These are phyloP conservation scores for Tipula unca DNA, from an alignment of 2,888 invertebrate species.

Conservation along the genomic window DNA sequence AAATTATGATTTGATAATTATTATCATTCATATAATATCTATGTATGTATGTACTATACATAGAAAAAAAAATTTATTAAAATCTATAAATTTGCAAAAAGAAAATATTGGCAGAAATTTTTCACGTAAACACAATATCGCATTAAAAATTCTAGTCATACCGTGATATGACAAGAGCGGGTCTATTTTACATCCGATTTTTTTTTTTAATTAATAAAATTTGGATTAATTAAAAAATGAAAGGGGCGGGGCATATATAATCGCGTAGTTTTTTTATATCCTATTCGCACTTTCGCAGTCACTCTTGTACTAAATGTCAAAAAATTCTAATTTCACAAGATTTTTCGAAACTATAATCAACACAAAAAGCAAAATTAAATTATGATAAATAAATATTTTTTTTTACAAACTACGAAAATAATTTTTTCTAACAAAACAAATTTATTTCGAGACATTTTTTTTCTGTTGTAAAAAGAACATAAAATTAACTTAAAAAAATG, in stretches of 20 bases:
- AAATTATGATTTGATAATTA: background rate
- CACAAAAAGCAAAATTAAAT: background rate
- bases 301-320: background rate
- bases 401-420: background rate
- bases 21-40: background rate
- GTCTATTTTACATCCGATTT: background rate
- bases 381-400: background rate
- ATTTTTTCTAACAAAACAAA: background rate
- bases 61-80: background rate
- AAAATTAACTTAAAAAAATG: background rate
- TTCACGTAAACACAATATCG: background rate
- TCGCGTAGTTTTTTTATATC: background rate
- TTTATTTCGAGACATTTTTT: background rate
- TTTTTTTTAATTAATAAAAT: background rate
- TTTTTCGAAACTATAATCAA: background rate
- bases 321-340: background rate
- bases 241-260: slow-evolving; percentile 2
- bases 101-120: background rate
- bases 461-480: background rate
- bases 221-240: background rate
- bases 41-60: background rate
- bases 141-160: background rate
- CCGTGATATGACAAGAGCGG: background rate
- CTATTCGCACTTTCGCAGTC: background rate
- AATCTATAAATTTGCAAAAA: background rate